Evolutionary conservation across 2,888 invertebrate species (phyloP), one percentile per base, ranked within the genome.

Genomic region (Bursaphelenchus okinawaensis): DNA sequence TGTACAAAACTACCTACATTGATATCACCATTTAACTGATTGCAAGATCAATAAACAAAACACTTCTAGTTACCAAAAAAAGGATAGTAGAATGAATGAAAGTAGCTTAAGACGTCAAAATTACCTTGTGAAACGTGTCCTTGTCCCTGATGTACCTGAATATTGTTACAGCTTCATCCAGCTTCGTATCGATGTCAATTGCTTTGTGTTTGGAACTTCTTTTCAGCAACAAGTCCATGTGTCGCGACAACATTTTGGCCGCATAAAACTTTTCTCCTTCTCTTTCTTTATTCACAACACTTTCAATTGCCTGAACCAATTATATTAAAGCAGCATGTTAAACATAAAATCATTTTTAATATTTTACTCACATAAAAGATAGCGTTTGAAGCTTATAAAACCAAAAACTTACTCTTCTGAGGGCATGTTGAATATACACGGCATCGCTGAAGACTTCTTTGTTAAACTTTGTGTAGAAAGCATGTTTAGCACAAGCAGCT

Each of bases 91-190:
- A n/a, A n/a, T n/a, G n/a, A n/a, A n/a, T n/a, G n/a, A n/a, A n/a
- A n/a, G n/a, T 12, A 26, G 24, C 24, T 52, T 26, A 52, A 26
- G 27, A 26, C 24, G n/a, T n/a, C n/a, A 24, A 68, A 28, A 29
- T 8, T 24, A 68, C 65, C 65, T 65, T 65, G 31, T 22, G 20
- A 66, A 63, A 65, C 9, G 60, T 27, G 68, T 65, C 65, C 19
- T 68, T 65, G 65, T 68, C 68, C 50, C 68, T 68, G 26, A 65
- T 26, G 63, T 26, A 62, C 9, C 62, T 52, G 55, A 62, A 62
- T 19, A 62, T 40, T 16, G 50, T 55, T 20, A 62, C 29, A n/a
- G 62, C 62, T 4, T 63, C 55, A 19, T 62, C 55, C 55, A 62
- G 4, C 28, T 55, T 62, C 9, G 19, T 54, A 20, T 62, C 63